Percentiles rank a stretch among this genome's conserved stretches.
Evolutionary conservation across 2,888 invertebrate species (phyloP).

Genomic region (Diachrysia chrysitis): DNA sequence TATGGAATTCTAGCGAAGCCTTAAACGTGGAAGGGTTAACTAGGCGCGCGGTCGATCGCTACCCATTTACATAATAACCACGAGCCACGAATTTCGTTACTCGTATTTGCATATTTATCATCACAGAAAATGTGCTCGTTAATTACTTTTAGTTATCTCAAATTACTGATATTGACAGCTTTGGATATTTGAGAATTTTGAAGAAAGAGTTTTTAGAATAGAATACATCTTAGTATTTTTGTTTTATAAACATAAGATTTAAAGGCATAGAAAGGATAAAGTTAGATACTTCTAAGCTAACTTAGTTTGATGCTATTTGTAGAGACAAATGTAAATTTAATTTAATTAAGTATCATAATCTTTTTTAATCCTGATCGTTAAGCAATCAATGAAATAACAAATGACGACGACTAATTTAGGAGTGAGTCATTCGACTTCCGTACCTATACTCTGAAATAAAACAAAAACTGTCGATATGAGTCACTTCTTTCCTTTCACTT

Average conservation of each 20-base stretch:
- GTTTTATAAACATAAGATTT: too few relatives aligned
- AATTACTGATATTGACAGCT: neutral
- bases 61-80: conserved; percentile 52
- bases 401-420: neutral
- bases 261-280: too few relatives aligned
- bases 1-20: conserved; percentile 15
- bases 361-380: too few relatives aligned
- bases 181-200: neutral
- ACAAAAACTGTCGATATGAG: neutral
- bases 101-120: conserved; percentile 53
- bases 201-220: neutral
- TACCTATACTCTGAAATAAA: neutral
- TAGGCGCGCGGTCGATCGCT: conserved; percentile 27
- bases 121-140: conserved; percentile 42
- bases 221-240: too few relatives aligned
- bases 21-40: conserved; percentile 43
- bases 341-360: too few relatives aligned
- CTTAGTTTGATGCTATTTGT: too few relatives aligned
- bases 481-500: conserved; percentile 1
- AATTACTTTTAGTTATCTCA: conserved; percentile 36
- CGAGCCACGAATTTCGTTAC: conserved; percentile 45
- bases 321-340: too few relatives aligned
- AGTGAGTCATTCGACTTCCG: neutral
- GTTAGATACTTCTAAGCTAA: too few relatives aligned
- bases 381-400: too few relatives aligned